Base-by-base conservation (phyloP, 2,888 invertebrate genomes). In the Torymus aiolomorphi region DNA sequence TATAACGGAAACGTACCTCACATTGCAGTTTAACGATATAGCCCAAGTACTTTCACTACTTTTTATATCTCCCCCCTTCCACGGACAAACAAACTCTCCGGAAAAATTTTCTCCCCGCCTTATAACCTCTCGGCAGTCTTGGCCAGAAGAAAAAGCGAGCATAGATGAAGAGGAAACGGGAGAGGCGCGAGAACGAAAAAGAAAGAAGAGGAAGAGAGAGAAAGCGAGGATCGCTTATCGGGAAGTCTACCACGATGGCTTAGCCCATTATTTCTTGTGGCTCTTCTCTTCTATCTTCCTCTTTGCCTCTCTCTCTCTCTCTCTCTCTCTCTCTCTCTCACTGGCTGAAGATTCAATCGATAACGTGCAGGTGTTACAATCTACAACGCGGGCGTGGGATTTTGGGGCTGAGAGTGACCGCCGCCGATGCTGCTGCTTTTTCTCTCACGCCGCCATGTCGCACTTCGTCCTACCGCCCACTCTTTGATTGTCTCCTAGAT, bases 321-420 rank as follows among this genome's bases (percentile, higher is more conserved):
- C 24, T 24, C 24, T 24, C 24, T 24, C 24, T 24, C 24, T 24
- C 24, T 24, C 49, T n/a, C 18, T 62, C 14, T 57, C 16, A 4
- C n/a, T 54, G 10, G 2, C 18, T 42, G 49, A 67, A 78, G 74
- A 82, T 80, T 82, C 76, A 74, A 82, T 82, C 82, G 82, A 82
- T 82, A 82, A 78, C 49, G 62, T 73, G 63, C 80, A 82, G 82
- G 80, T 80, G 78, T 78, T 80, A 73, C 82, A 80, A 67, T 80
- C 73, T 71, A 80, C 71, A 66, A 24, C 8, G 61, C 3, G 10
- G 12, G 4, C 4, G 42, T 24, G 1, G 8, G 31, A 52, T 54
- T 42, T 24, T 13, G 54, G 59, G 31, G 5, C 8, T 31, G 31
- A 31, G 31, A 31, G 2, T 3, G 31, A 3, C 31, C 2, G 31